Evolutionary conservation across 2,113 vertebrate genomes (phyloP).

Genomic region (Oncorhynchus keta): DNA sequence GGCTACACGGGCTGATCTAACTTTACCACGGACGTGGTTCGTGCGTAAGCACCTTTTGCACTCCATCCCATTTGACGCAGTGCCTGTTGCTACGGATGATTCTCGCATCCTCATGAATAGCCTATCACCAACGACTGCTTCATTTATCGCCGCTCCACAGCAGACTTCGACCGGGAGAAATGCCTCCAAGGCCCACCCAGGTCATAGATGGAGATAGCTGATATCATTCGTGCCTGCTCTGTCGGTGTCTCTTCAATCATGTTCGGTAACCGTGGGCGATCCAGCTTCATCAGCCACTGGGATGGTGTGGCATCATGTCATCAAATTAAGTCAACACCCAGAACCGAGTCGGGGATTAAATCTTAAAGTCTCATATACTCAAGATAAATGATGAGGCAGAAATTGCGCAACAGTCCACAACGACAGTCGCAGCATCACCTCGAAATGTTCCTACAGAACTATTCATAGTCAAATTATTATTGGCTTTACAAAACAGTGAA

Average conservation of each 20-base stretch:
- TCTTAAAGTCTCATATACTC: slow-evolving; percentile 30
- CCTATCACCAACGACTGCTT: not conserved
- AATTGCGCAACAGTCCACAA: slow-evolving; percentile 52
- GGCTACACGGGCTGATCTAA: slow-evolving; percentile 4
- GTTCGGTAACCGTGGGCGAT: not conserved
- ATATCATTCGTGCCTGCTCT: not conserved
- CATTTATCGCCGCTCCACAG: not conserved
- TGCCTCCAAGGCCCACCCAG: slow-evolving; percentile 7
- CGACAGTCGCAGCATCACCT: slow-evolving; percentile 5
- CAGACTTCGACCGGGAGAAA: not conserved
- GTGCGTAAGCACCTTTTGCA: slow-evolving; percentile 46
- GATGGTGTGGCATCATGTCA: slow-evolving; percentile 41
- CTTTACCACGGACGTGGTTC: slow-evolving; percentile 30
- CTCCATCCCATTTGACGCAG: slow-evolving; percentile 69
- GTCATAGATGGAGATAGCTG: not conserved
- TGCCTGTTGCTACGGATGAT: slow-evolving; percentile 29
- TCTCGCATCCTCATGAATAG: not conserved
- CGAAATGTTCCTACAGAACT: slow-evolving; percentile 12
- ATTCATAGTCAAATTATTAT: not conserved
- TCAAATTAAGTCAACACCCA: slow-evolving; percentile 17
- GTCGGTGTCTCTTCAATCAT: not conserved
- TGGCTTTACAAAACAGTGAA: not conserved
- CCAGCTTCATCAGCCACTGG: not conserved
- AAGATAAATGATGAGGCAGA: slow-evolving; percentile 36
- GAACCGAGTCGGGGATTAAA: slow-evolving; percentile 28